These are phyloP conservation scores for Poeciliopsis retropinna DNA, from an alignment of 2,113 vertebrate genomes.

Conservation along the genomic window DNA sequence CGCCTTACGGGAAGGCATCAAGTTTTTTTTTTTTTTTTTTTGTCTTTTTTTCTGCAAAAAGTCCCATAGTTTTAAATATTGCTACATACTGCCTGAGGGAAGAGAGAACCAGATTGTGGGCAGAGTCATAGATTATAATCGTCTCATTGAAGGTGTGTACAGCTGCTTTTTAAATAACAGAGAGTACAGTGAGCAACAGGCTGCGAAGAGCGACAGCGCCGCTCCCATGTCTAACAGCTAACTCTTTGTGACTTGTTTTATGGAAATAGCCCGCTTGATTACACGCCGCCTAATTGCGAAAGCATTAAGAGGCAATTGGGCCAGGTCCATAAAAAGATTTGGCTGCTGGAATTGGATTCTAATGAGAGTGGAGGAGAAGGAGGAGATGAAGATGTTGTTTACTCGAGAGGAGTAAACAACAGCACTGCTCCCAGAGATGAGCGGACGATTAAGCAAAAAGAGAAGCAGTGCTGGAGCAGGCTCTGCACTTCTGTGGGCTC, in stretches of 20 bases:
- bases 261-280: slow-evolving; percentile 65
- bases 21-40: slow-evolving; percentile 16
- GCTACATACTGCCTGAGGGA: slow-evolving; percentile 52
- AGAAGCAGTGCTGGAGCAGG: neutral
- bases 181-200: slow-evolving; percentile 42
- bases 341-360: slow-evolving; percentile 54
- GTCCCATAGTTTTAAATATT: slow-evolving; percentile 58
- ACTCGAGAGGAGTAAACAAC: slow-evolving; percentile 56
- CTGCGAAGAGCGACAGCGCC: slow-evolving; percentile 51
- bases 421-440: slow-evolving; percentile 55
- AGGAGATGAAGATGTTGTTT: slow-evolving; percentile 50
- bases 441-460: slow-evolving; percentile 5
- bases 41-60: slow-evolving; percentile 24
- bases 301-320: slow-evolving; percentile 58
- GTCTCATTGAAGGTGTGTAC: slow-evolving; percentile 74
- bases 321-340: slow-evolving; percentile 28
- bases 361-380: slow-evolving; percentile 56
- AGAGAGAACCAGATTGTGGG: slow-evolving; percentile 19
- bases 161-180: slow-evolving; percentile 64
- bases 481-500: neutral
- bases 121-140: slow-evolving; percentile 65
- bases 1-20: slow-evolving; percentile 69
- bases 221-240: slow-evolving; percentile 58
- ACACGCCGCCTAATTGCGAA: slow-evolving; percentile 57
- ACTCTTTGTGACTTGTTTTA: slow-evolving; percentile 67